Evolutionary conservation across 2,797 vertebrate species (phyloP).

Genomic region (Tadarida brasiliensis): DNA sequence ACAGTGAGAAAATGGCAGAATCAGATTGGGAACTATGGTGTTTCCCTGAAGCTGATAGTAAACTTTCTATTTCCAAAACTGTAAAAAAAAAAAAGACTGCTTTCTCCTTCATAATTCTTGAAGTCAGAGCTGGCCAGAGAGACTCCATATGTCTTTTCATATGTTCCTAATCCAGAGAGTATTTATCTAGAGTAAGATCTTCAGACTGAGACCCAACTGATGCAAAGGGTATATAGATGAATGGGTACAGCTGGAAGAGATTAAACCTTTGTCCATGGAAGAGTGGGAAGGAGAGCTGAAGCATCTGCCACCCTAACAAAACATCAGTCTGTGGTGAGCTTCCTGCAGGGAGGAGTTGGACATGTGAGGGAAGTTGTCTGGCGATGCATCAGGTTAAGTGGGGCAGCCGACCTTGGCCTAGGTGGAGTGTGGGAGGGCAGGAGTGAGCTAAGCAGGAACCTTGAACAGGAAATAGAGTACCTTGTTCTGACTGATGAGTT

Average conservation of each 20-base stretch:
- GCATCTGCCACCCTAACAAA: background rate
- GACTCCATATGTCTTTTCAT: background rate
- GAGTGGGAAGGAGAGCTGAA: background rate
- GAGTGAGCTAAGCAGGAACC: background rate
- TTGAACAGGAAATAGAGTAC: background rate
- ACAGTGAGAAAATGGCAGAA: background rate
- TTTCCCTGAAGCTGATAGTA: background rate
- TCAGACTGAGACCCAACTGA: background rate
- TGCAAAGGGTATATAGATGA: background rate
- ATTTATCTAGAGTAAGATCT: slow-evolving; percentile 36
- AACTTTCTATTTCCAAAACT: slow-evolving; percentile 21
- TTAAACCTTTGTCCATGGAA: background rate
- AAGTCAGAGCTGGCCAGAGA: slow-evolving; percentile 3
- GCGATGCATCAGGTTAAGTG: background rate
- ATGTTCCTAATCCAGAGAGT: slow-evolving; percentile 8
- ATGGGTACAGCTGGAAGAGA: background rate
- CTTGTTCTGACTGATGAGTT: background rate
- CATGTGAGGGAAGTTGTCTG: background rate
- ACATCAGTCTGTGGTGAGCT: background rate
- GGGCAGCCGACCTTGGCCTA: background rate
- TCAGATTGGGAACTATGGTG: background rate
- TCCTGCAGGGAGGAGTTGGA: background rate
- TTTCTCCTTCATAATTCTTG: slow-evolving; percentile 5
- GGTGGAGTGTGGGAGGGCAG: background rate
- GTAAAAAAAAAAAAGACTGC: background rate